These are phyloP conservation scores for Diaperis boleti DNA, from an alignment of 2,888 invertebrate species.

Conservation along the genomic window DNA sequence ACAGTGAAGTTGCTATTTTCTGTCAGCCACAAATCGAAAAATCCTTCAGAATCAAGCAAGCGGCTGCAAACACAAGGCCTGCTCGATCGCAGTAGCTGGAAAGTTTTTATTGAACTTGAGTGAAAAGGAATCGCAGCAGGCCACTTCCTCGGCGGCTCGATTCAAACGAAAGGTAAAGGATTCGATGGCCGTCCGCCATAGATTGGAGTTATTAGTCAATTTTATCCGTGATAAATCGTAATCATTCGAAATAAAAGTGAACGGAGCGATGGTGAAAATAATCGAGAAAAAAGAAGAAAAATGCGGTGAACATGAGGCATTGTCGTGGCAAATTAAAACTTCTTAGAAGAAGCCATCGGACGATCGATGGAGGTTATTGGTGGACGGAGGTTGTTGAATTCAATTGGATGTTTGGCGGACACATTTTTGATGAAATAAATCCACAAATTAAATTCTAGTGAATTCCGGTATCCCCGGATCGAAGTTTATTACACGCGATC, in stretches of 20 bases:
- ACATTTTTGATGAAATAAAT: no score
- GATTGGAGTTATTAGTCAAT: conserved; percentile 51
- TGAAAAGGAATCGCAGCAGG: conserved; percentile 50
- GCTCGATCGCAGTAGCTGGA: conserved; percentile 46
- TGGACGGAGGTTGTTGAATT: no score
- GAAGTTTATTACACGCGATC: conserved; percentile 37
- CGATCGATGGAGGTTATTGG: not conserved
- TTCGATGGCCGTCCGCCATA: conserved; percentile 48
- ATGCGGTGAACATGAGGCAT: conserved; percentile 24
- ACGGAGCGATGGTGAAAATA: conserved; percentile 33
- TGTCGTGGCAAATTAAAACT: conserved; percentile 32
- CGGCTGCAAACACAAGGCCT: conserved; percentile 45
- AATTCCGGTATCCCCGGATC: not conserved
- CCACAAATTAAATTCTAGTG: no score
- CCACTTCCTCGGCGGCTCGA: conserved; percentile 47
- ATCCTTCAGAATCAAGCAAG: conserved; percentile 39
- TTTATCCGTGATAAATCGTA: conserved; percentile 48
- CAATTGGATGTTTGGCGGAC: no score
- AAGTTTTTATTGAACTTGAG: conserved; percentile 49
- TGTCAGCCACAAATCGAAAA: no score
- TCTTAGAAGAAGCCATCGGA: conserved; percentile 16
- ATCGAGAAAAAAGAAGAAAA: conserved; percentile 29
- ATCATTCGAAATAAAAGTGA: conserved; percentile 46
- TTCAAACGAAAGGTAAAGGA: conserved; percentile 48
- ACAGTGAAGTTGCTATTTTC: no score